phyloP scores from a whole-genome alignment of 2,888 invertebrate genomes.

The Dicyrtomina minuta region DNA sequence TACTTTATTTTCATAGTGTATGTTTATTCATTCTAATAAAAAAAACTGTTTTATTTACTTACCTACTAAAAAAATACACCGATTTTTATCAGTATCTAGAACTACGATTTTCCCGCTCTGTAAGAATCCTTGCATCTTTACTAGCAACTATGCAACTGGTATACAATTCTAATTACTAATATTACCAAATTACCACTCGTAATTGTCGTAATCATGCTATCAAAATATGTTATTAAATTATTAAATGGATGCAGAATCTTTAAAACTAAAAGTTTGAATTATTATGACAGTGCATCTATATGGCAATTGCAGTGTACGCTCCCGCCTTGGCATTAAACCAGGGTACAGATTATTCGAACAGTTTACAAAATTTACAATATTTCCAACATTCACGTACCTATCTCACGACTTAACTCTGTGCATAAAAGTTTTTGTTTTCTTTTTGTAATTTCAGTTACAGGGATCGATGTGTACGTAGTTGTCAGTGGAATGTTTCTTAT shows the following conservation, averaged over 20 bases:
- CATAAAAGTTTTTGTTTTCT: not conserved
- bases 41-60: not conserved
- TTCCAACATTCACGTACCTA: not conserved
- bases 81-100: conserved; percentile 41
- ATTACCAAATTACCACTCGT: too few relatives aligned
- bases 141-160: conserved; percentile 50
- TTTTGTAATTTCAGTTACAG: conserved; percentile 72
- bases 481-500: conserved; percentile 85
- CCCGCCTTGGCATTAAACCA: conserved; percentile 56
- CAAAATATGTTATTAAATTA: too few relatives aligned
- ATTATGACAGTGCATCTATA: conserved; percentile 49
- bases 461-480: conserved; percentile 81
- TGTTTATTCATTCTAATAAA: too few relatives aligned
- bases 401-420: not conserved
- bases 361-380: not conserved
- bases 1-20: not conserved
- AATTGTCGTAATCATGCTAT: too few relatives aligned
- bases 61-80: not conserved
- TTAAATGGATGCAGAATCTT: too few relatives aligned
- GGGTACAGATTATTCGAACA: conserved; percentile 5
- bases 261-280: too few relatives aligned
- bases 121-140: conserved; percentile 46
- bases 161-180: too few relatives aligned
- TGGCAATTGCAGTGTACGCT: conserved; percentile 64
- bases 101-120: conserved; percentile 42